Conservation (phyloP, 2,888 invertebrate genomes). For the Drosophila subsilvestris region DNA sequence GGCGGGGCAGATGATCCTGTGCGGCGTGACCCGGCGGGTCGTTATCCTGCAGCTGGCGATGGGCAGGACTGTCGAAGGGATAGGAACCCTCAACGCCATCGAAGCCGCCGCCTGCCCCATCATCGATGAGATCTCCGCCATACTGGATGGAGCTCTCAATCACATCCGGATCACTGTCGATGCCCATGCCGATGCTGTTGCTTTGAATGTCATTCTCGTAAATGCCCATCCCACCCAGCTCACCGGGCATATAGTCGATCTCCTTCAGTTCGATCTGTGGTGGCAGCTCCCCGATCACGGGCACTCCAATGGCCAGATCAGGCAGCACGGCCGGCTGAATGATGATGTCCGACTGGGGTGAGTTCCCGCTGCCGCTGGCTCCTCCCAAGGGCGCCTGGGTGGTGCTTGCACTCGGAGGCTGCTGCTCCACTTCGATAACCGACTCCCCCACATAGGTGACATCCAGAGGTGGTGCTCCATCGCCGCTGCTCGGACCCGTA, state of each 20-base stretch:
- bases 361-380: constrained; percentile 2
- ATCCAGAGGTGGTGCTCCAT: constrained; percentile 80
- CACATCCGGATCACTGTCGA: constrained; percentile 67
- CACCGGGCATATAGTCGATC: constrained; percentile 83
- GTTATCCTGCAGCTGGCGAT: constrained; percentile 50
- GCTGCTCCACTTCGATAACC: constrained; percentile 84
- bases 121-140: constrained; percentile 83
- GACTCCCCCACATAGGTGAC: constrained; percentile 84
- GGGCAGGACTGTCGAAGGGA: constrained; percentile 81
- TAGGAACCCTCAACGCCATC: constrained; percentile 83
- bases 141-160: constrained; percentile 83
- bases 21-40: constrained; percentile 43
- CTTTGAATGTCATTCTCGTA: constrained; percentile 65
- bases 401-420: constrained; percentile 51
- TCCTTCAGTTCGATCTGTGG: constrained; percentile 84
- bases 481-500: constrained; percentile 21
- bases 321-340: constrained; percentile 84
- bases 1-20: constrained; percentile 54
- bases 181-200: constrained; percentile 52
- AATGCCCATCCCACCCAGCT: constrained; percentile 59
- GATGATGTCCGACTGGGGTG: constrained; percentile 79
- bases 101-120: constrained; percentile 81
- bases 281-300: constrained; percentile 84
- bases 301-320: constrained; percentile 83
- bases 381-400: constrained; percentile 18